These are phyloP conservation scores for Atractosteus spatula DNA, from an alignment of 2,113 vertebrate species.

Conservation along the genomic window DNA sequence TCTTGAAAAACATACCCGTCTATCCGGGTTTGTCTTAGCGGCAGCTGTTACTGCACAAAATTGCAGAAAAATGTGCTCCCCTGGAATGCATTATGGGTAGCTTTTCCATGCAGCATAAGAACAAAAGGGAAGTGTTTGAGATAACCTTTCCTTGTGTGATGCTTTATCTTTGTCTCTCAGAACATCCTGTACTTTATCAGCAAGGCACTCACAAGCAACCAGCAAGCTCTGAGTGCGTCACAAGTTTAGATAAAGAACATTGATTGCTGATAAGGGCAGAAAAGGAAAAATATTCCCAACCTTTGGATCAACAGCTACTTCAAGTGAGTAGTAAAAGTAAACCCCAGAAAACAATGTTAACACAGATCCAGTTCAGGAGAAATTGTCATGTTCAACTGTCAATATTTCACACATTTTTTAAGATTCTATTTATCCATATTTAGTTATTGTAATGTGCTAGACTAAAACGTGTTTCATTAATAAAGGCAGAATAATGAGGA, in stretches of 20 bases:
- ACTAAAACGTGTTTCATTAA: no score
- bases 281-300: conserved; percentile 17
- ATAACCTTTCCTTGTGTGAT: conserved; percentile 32
- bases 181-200: conserved; percentile 60
- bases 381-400: no score
- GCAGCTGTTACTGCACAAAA: conserved; percentile 13
- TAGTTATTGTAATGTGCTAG: no score
- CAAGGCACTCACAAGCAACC: conserved; percentile 35
- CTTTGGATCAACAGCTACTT: background rate
- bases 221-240: conserved; percentile 39
- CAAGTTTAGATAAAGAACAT: conserved; percentile 47
- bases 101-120: conserved; percentile 45
- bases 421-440: no score
- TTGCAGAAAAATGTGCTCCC: conserved; percentile 18
- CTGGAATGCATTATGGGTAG: conserved; percentile 28
- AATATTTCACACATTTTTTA: no score
- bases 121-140: conserved; percentile 52
- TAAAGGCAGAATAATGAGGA: no score
- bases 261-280: conserved; percentile 44
- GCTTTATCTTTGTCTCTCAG: conserved; percentile 53
- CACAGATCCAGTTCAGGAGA: no score
- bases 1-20: background rate
- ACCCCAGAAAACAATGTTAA: background rate
- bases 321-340: background rate
- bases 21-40: background rate